Evolutionary conservation across 1,140 invertebrate genomes (phyloP), one percentile per base, ranked within the genome.

Genomic region (Sogatella furcifera): DNA sequence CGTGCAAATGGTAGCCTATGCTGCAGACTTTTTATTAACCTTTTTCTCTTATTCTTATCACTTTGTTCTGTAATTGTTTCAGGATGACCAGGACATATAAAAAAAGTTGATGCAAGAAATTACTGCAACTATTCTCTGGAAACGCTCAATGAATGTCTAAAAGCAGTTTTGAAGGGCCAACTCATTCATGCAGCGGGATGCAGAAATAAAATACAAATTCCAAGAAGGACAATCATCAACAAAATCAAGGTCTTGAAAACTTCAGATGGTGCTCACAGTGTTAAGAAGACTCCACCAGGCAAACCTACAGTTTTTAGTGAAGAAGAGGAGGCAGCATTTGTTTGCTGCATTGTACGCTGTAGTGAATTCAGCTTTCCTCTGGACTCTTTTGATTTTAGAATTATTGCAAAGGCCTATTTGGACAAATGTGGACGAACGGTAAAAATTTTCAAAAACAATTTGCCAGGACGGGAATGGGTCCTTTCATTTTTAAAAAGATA

Each of bases 381-480:
- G n/a, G 34, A 34, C 38, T 38, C 55, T 34, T 41, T 57, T 34
- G 55, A 57, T 19, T 34, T 57, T 34, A 57, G 55, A 41, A 57
- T 57, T 31, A 57, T 57, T 41, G 55, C n/a, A 24, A 34, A 57
- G 24, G 14, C 55, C 55, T 57, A 57, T 22, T 22, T 57, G 17
- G 34, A 57, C 34, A 57, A 57, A 57, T 38, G 24, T 38, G 55
- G 55, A 34, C 34, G 38, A 41, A 61, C 11, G n/a, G 59, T 61
- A 42, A 21, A 24, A 22, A 46, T 61, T 62, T 69, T 69, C 56
- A 62, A 57, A 55, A 65, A 71, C 46, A 70, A 72, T 61, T 38
- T 67, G 52, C 70, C 69, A 54, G 69, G 69, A 8, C 22, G 65
- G 54, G 68, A 67, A 22, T 71, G 69, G 68, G 41, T 61, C 9